Base-by-base conservation (phyloP, 1,140 invertebrate species). In the Pachypeltis micranthus region DNA sequence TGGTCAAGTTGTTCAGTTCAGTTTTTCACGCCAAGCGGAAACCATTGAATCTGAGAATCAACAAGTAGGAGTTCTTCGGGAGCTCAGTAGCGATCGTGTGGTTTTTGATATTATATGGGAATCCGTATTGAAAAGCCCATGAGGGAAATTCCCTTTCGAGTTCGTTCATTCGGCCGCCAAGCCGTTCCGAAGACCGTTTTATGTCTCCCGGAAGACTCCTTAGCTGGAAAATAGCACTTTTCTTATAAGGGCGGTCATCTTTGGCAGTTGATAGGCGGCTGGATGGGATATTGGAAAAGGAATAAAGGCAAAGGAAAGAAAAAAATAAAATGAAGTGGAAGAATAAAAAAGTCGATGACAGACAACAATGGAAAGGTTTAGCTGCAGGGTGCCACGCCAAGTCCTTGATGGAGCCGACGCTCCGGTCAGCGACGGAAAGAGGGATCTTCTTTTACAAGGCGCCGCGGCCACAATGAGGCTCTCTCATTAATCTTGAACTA, bases 271-370 rank as follows among this genome's bases (percentile, higher is more conserved):
- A 51, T 51, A 19, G 28, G 39, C 25, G 19, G 16, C 21, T 31
- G 57, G 28, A 44, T 21, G 24, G 28, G n/a, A n/a, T n/a, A n/a
- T n/a, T n/a, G n/a, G 57, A 31, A 34, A 31, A 39, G 24, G 21
- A 25, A 61, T 23, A 26, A 27, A 26, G 28, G 3, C 26, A 44
- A 64, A 31, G 29, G 14, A 19, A 25, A 19, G 24, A 31, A 34
- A 26, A 44, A 51, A 31, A 26, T 2, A 54, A 21, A 27, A n/a
- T n/a, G n/a, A n/a, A n/a, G n/a, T n/a, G n/a, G n/a, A n/a, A n/a
- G n/a, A n/a, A n/a, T n/a, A 47, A 19, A 54, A 27, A 25, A 62
- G 60, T 21, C 1, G 60, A 62, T 19, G 44, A 44, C n/a, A 62
- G 60, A 54, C 31, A 47, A 62, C 29, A 44, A 62, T 27, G 27